Percentiles rank a stretch among this genome's conserved stretches.
phyloP scores from a whole-genome alignment of 2,113 vertebrate species.

The Nothobranchius kuhntae region DNA sequence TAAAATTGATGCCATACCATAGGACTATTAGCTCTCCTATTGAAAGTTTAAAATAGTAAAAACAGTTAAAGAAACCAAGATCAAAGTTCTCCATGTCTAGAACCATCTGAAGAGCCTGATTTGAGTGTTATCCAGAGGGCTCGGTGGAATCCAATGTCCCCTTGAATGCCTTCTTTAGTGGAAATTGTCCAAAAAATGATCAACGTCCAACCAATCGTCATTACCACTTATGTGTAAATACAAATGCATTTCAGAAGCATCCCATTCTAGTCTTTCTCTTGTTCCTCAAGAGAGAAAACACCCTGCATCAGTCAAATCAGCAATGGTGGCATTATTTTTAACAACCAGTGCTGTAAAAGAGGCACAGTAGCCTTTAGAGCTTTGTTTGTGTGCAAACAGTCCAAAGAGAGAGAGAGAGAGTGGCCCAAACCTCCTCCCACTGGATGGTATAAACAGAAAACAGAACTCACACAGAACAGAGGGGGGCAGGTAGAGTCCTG shows the following conservation, averaged over 20 bases:
- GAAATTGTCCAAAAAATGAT: neutral
- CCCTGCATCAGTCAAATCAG: conserved; percentile 37
- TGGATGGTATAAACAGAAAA: conserved; percentile 28
- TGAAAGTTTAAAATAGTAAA: no score
- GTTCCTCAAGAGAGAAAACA: conserved; percentile 1
- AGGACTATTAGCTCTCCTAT: no score
- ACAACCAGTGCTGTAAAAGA: conserved; percentile 37
- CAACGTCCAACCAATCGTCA: neutral
- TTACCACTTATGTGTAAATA: neutral
- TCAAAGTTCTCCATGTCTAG: no score
- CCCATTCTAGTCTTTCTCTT: neutral
- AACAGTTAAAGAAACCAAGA: no score
- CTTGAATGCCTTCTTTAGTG: neutral
- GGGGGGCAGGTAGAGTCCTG: conserved; percentile 1
- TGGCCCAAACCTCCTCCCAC: conserved; percentile 46
- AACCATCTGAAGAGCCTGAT: neutral
- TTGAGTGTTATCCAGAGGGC: neutral
- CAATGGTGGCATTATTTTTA: conserved; percentile 15
- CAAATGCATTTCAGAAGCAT: neutral
- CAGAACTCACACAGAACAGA: conserved; percentile 27
- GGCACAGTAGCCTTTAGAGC: conserved; percentile 39
- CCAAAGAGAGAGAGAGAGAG: conserved; percentile 23
- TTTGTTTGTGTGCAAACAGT: conserved; percentile 54
- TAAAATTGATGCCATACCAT: no score
- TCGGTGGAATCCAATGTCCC: no score